These are phyloP conservation scores for Seriola quinqueradiata DNA, from an alignment of 2,113 vertebrate species.

Conservation along the genomic window DNA sequence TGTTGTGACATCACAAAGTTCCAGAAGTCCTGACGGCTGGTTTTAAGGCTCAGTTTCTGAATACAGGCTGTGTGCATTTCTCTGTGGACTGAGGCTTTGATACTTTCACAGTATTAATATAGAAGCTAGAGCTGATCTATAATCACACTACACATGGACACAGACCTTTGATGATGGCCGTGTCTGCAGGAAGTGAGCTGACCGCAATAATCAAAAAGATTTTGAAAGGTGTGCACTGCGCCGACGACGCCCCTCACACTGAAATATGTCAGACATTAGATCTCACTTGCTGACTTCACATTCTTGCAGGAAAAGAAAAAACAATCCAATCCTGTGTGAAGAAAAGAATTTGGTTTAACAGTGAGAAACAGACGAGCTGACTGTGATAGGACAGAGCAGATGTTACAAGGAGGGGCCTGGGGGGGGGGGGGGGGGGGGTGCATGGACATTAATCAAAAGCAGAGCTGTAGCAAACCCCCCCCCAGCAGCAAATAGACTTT, in stretches of 20 bases:
- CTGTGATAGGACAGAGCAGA: conserved; percentile 34
- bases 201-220: conserved; percentile 42
- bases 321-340: conserved; percentile 55
- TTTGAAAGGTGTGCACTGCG: conserved; percentile 70
- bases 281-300: conserved; percentile 80
- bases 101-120: no score
- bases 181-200: conserved; percentile 37
- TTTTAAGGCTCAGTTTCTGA: no score
- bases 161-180: neutral
- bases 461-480: conserved; percentile 14
- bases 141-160: no score
- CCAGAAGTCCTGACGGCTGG: no score
- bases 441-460: conserved; percentile 47
- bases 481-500: conserved; percentile 41
- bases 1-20: no score
- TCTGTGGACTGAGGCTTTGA: no score
- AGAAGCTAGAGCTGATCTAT: no score
- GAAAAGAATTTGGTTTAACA: conserved; percentile 4
- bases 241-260: conserved; percentile 76
- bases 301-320: conserved; percentile 2
- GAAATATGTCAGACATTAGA: conserved; percentile 83
- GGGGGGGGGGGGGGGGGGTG: neutral
- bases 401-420: conserved; percentile 9
- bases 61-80: no score
- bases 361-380: conserved; percentile 56